phyloP scores from a whole-genome alignment of 2,113 vertebrate species.

The Mandrillus leucophaeus region DNA sequence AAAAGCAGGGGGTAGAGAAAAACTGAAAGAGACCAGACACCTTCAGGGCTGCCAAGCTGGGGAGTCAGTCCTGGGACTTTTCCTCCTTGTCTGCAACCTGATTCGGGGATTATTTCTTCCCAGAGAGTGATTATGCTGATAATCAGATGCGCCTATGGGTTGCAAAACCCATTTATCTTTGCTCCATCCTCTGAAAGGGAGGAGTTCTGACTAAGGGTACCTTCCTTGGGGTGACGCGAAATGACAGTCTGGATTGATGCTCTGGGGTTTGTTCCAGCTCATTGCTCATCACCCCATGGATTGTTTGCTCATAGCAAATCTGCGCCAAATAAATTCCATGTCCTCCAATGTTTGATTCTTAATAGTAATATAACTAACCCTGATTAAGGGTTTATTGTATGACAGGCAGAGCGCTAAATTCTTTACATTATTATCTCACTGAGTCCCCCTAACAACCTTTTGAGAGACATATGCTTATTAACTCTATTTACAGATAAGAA shows the following conservation, averaged over 20 bases:
- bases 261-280: slow-evolving; percentile 11
- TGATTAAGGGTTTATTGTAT: background rate
- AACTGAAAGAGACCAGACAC: background rate
- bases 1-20: background rate
- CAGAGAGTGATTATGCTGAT: background rate
- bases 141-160: background rate
- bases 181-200: background rate
- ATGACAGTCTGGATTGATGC: background rate
- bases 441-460: background rate
- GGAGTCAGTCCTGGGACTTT: slow-evolving; percentile 21
- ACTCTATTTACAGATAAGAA: background rate
- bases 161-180: background rate
- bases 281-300: background rate
- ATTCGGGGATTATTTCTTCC: background rate
- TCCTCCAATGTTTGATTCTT: slow-evolving; percentile 19
- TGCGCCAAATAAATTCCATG: slow-evolving; percentile 7
- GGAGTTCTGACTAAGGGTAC: background rate
- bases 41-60: background rate
- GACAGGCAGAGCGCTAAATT: background rate
- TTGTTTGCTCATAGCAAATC: slow-evolving; percentile 24
- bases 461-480: background rate
- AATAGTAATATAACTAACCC: slow-evolving; percentile 23
- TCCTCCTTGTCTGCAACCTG: background rate
- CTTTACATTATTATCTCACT: background rate
- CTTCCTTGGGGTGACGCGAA: background rate